A percentile compares a stretch with the other conserved stretches of the same genome.
Evolutionary conservation across 1,140 invertebrate genomes (phyloP).

Genomic region (Cardiocondyla obscurior): DNA sequence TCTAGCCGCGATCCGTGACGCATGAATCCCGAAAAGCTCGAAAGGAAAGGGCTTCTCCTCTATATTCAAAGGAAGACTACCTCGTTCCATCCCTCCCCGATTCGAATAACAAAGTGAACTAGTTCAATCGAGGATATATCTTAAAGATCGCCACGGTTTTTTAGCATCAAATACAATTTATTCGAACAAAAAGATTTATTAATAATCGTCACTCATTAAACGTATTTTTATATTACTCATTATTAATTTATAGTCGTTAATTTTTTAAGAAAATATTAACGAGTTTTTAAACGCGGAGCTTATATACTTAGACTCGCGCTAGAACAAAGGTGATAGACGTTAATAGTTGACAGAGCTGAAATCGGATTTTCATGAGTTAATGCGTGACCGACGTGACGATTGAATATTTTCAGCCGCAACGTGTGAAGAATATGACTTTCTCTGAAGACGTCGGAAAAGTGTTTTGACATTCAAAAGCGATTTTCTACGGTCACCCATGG

Average conservation of each 20-base stretch:
- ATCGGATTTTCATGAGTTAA: conserved; percentile 45
- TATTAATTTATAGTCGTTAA: not conserved
- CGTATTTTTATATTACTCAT: not conserved
- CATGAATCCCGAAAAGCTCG: conserved; percentile 42
- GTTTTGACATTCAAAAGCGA: conserved; percentile 67
- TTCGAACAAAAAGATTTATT: not conserved
- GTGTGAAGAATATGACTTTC: conserved; percentile 65
- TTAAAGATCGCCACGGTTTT: conserved; percentile 36
- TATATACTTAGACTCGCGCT: too few relatives aligned
- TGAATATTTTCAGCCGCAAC: conserved; percentile 26
- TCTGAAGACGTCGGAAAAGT: conserved; percentile 34
- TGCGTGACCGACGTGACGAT: conserved; percentile 5
- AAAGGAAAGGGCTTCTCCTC: conserved; percentile 22
- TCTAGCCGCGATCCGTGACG: not conserved
- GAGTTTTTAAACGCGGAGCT: not conserved
- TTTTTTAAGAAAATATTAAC: not conserved
- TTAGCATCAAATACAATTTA: not conserved
- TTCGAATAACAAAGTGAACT: conserved; percentile 65
- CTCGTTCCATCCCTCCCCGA: conserved; percentile 48
- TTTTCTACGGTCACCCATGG: conserved; percentile 58
- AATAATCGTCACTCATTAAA: not conserved
- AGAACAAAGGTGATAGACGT: not conserved
- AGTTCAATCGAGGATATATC: conserved; percentile 34
- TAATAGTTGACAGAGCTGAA: not conserved
- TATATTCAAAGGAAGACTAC: conserved; percentile 53